Conservation (phyloP, 1,140 invertebrate genomes). For the Lordiphosa collinella region DNA sequence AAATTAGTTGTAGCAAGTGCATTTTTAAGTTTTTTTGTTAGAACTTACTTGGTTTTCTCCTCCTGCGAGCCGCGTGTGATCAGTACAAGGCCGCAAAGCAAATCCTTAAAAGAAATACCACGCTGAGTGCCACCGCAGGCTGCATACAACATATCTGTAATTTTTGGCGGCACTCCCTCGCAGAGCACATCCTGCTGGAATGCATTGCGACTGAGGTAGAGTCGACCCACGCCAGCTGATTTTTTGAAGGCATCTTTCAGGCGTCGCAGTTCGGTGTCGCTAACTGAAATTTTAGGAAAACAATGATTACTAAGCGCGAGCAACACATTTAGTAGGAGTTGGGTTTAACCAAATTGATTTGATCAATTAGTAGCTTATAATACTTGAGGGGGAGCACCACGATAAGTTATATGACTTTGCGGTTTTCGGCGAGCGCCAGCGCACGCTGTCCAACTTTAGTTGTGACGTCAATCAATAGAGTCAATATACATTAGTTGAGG, state of each 20-base stretch:
- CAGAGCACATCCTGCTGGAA: slow-evolving; percentile 91
- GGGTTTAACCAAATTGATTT: slow-evolving; percentile 20
- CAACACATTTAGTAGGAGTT: neutral
- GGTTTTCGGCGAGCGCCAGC: neutral
- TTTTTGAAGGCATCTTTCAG: slow-evolving; percentile 92
- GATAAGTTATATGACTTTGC: neutral
- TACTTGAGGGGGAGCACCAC: neutral
- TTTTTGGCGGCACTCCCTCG: slow-evolving; percentile 87
- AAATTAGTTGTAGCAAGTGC: neutral
- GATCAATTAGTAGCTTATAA: slow-evolving; percentile 1
- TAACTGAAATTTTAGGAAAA: slow-evolving; percentile 81
- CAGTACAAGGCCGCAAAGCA: slow-evolving; percentile 90
- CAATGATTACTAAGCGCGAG: slow-evolving; percentile 9
- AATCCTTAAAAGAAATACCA: slow-evolving; percentile 90
- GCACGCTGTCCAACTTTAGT: no score
- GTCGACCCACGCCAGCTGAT: slow-evolving; percentile 85
- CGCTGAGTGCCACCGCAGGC: slow-evolving; percentile 90
- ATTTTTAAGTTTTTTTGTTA: slow-evolving; percentile 38
- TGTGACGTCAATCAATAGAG: no score
- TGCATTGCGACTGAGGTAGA: slow-evolving; percentile 85
- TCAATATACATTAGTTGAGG: no score
- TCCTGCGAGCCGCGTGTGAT: slow-evolving; percentile 90
- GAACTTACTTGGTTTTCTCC: slow-evolving; percentile 94
- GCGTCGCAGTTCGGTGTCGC: slow-evolving; percentile 88
- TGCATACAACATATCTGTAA: slow-evolving; percentile 89